Base-by-base conservation (phyloP, 2,113 vertebrate species). In the Labeo catla region DNA sequence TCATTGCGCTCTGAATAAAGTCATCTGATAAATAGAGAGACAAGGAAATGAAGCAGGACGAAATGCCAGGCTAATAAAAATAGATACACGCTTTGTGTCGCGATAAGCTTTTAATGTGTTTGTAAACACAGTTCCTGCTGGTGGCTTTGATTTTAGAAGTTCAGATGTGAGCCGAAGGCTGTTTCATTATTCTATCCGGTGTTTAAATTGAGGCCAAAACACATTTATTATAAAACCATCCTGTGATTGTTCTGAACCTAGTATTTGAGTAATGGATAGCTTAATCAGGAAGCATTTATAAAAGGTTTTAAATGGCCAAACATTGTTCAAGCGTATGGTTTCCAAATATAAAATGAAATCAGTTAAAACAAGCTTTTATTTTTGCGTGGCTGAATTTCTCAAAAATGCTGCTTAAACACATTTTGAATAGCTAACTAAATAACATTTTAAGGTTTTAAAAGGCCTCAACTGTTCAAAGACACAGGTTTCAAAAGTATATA, bases 171-270 rank as follows among this genome's bases (percentile, higher is more conserved):
- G 19, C 49, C 2, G 28, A 15, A 45, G 36, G 28, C 16, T 0
- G 39, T 81, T 12, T 81, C 50, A 76, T 85, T 39, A 59, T 81
- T n/a, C 43, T 11, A 66, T 76, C 34, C 45, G 52, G 49, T 21
- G 16, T 45, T 77, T 74, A 52, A 81, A 85, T 16, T 63, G 28
- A 72, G 45, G 39, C 16, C 19, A 45, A 84, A 80, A 81, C 34
- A 28, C 54, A 78, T 49, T 47, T 39, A 34, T 13, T 52, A 9
- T 52, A 13, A 77, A 76, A 77, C 8, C 28, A 15, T 66, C 65
- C 28, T 21, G 68, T 72, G 16, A 9, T 72, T 72, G 16, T 43
- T 66, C 28, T 8, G 34, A 34, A 66, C 12, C 28, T 6, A 15
- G 12, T 13, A 65, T 13, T 2, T 65, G 11, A 65, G 28, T 8